phyloP scores from a whole-genome alignment of 2,797 vertebrate genomes.

The Lutra lutra region DNA sequence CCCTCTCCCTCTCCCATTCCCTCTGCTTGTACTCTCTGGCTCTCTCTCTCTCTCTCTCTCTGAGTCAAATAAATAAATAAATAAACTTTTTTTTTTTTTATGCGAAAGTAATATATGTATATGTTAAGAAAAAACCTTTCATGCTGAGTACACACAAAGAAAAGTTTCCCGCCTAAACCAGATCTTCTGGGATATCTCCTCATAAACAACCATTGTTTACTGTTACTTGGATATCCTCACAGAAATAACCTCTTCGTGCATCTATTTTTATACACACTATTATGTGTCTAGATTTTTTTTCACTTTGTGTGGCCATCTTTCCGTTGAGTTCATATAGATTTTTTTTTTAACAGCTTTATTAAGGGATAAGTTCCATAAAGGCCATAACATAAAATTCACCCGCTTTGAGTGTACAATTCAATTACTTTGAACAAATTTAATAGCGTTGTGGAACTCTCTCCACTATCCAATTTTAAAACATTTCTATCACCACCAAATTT shows the following conservation, averaged over 20 bases:
- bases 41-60: no score
- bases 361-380: slow-evolving; percentile 42
- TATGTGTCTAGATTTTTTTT: not conserved
- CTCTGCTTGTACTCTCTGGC: no score
- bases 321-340: not conserved
- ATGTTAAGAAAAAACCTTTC: not conserved
- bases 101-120: not conserved
- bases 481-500: not conserved
- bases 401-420: not conserved
- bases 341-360: not conserved
- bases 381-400: not conserved
- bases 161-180: not conserved
- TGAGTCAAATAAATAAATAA: no score
- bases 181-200: not conserved
- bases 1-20: no score
- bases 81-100: no score
- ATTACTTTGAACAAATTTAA: slow-evolving; percentile 15
- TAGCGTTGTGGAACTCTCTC: not conserved
- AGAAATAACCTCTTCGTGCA: not conserved
- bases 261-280: not conserved
- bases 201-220: not conserved
- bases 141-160: slow-evolving; percentile 5
- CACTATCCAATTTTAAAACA: not conserved
- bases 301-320: slow-evolving; percentile 2
- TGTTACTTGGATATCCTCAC: slow-evolving; percentile 13